These are phyloP conservation scores for Heliconius charithonia DNA, from an alignment of 2,888 invertebrate genomes.

Conservation along the genomic window DNA sequence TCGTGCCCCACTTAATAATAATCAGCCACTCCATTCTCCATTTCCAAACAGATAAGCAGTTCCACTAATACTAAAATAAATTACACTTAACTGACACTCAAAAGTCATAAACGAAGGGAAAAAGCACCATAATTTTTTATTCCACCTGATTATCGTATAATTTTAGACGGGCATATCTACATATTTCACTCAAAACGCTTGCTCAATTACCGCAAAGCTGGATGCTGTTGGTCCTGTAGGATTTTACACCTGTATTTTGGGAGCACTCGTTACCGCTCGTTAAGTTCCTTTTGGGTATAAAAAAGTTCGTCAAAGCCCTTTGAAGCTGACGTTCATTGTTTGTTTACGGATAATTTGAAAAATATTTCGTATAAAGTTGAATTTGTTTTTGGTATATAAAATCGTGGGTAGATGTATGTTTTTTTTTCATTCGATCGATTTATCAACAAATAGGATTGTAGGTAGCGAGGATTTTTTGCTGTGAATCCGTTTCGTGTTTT, in stretches of 20 bases:
- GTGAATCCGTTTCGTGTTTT: not conserved
- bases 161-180: constrained; percentile 8
- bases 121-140: constrained; percentile 9
- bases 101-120: constrained; percentile 9
- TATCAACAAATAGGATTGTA: not conserved
- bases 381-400: not conserved
- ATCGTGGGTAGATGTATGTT: not conserved
- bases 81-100: constrained; percentile 4
- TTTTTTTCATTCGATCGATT: not conserved
- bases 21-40: not conserved
- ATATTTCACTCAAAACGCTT: constrained; percentile 4
- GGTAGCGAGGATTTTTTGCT: not conserved
- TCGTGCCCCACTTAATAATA: not conserved
- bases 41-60: not conserved
- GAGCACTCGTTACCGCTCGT: constrained; percentile 32
- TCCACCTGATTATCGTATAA: not conserved
- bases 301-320: constrained; percentile 35
- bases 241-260: constrained; percentile 36
- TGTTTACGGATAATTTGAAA: constrained; percentile 29
- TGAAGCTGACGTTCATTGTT: constrained; percentile 18
- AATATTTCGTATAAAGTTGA: constrained; percentile 21
- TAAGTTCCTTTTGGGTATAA: constrained; percentile 29
- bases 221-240: constrained; percentile 22
- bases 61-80: not conserved
- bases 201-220: constrained; percentile 30